Evolutionary conservation across 2,888 invertebrate genomes (phyloP).

Genomic region (Lymantria monacha): DNA sequence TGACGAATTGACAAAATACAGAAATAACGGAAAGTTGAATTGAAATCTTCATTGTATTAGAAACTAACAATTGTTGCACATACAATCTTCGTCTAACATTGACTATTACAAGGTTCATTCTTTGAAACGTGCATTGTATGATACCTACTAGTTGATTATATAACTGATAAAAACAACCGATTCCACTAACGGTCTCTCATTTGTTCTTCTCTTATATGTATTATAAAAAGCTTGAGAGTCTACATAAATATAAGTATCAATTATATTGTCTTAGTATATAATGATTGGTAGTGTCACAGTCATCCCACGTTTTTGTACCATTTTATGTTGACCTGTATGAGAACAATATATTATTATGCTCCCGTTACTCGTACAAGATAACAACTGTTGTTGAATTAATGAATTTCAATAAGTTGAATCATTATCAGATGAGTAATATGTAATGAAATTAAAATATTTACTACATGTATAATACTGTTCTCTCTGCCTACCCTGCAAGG

Average conservation of each 20-base stretch:
- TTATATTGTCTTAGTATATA: conserved; percentile 8
- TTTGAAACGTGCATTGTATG: conserved; percentile 32
- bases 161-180: conserved; percentile 30
- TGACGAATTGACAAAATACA: not conserved
- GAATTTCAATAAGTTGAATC: conserved; percentile 3
- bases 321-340: conserved; percentile 52
- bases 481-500: no score
- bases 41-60: conserved; percentile 9
- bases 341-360: conserved; percentile 34
- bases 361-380: conserved; percentile 23
- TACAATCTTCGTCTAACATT: conserved; percentile 16
- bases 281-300: conserved; percentile 45
- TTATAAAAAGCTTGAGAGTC: conserved; percentile 34
- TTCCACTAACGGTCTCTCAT: conserved; percentile 35
- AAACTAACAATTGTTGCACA: conserved; percentile 21
- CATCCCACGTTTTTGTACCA: conserved; percentile 63
- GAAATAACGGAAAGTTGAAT: conserved; percentile 9
- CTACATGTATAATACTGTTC: no score
- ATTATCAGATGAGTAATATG: not conserved
- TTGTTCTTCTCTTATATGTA: conserved; percentile 25
- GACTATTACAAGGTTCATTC: conserved; percentile 16
- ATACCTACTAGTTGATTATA: conserved; percentile 35
- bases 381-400: not conserved
- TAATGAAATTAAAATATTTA: no score
- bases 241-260: no score